Evolutionary conservation across 2,113 vertebrate species (phyloP).

Genomic region (Tringa solitaria): DNA sequence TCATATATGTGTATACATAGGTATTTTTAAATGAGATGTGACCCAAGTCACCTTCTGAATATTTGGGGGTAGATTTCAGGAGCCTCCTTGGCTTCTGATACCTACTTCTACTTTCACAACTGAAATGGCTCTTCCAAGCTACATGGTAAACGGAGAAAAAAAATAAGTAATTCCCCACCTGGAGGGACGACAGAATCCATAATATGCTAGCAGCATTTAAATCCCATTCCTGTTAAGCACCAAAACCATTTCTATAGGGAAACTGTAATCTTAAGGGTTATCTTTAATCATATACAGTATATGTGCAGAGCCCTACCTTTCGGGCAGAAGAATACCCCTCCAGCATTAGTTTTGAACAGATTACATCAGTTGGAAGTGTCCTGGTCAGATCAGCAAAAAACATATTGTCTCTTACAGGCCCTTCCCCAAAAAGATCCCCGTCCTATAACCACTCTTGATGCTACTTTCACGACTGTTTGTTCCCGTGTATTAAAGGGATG

Average conservation of each 20-base stretch:
- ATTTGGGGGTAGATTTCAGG: background rate
- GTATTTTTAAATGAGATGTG: constrained; percentile 11
- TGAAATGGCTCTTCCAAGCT: constrained; percentile 60
- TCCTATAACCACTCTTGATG: background rate
- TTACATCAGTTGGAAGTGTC: constrained; percentile 18
- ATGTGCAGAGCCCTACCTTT: constrained; percentile 56
- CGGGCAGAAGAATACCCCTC: constrained; percentile 35
- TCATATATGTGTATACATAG: background rate
- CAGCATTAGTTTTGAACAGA: constrained; percentile 45
- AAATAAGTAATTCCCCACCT: constrained; percentile 36
- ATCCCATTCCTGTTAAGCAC: constrained; percentile 61
- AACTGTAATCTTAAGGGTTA: constrained; percentile 38
- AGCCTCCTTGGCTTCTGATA: constrained; percentile 37
- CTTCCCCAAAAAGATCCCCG: constrained; percentile 20
- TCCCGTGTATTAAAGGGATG: constrained; percentile 90
- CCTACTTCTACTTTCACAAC: constrained; percentile 37
- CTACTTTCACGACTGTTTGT: constrained; percentile 79
- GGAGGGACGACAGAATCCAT: constrained; percentile 41
- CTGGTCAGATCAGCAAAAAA: background rate
- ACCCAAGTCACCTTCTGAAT: constrained; percentile 6
- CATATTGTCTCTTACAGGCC: constrained; percentile 5
- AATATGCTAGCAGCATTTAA: constrained; percentile 71
- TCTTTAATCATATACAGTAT: constrained; percentile 52
- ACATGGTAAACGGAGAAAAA: constrained; percentile 55
- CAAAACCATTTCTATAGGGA: constrained; percentile 65